A percentile compares a stretch with the other conserved stretches of the same genome.
Evolutionary conservation across 1,140 invertebrate genomes (phyloP).

Genomic region (Drosophila sechellia): DNA sequence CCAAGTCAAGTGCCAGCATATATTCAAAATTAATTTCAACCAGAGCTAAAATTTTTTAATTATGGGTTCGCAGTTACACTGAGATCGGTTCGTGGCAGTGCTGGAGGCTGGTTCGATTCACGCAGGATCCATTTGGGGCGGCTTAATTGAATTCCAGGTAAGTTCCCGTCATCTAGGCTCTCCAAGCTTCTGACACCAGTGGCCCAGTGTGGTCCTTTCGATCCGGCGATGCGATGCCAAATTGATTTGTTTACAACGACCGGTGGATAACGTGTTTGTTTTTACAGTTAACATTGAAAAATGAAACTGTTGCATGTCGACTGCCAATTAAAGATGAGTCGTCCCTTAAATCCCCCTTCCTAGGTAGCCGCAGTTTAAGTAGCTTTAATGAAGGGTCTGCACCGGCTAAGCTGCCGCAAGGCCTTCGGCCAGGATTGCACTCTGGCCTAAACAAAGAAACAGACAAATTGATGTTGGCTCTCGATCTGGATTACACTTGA

Average conservation of each 20-base stretch:
- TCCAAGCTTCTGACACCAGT: background rate
- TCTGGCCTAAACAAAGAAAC: slow-evolving; percentile 43
- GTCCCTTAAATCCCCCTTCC: slow-evolving; percentile 8
- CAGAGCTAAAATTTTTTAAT: slow-evolving; percentile 79
- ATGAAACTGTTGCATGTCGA: slow-evolving; percentile 78
- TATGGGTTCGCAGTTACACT: slow-evolving; percentile 70
- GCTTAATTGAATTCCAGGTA: slow-evolving; percentile 76
- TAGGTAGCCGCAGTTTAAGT: slow-evolving; percentile 67
- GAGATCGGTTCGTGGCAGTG: slow-evolving; percentile 16
- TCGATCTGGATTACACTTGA: slow-evolving; percentile 17
- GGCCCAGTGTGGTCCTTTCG: slow-evolving; percentile 59
- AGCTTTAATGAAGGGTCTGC: slow-evolving; percentile 75
- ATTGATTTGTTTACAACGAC: slow-evolving; percentile 78
- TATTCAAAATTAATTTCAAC: slow-evolving; percentile 82
- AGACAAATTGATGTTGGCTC: slow-evolving; percentile 43
- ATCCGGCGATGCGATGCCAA: slow-evolving; percentile 29
- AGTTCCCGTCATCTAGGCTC: slow-evolving; percentile 5
- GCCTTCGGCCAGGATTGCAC: slow-evolving; percentile 23
- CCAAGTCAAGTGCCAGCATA: slow-evolving; percentile 67
- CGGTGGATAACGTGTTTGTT: slow-evolving; percentile 75
- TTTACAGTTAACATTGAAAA: slow-evolving; percentile 82
- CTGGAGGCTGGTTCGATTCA: slow-evolving; percentile 50
- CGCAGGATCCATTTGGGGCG: slow-evolving; percentile 52
- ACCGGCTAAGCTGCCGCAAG: slow-evolving; percentile 40
- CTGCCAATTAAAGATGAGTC: slow-evolving; percentile 68